Evolutionary conservation across 2,113 vertebrate genomes (phyloP), one percentile per base, ranked within the genome.

Genomic region (Pyrgilauda ruficollis): DNA sequence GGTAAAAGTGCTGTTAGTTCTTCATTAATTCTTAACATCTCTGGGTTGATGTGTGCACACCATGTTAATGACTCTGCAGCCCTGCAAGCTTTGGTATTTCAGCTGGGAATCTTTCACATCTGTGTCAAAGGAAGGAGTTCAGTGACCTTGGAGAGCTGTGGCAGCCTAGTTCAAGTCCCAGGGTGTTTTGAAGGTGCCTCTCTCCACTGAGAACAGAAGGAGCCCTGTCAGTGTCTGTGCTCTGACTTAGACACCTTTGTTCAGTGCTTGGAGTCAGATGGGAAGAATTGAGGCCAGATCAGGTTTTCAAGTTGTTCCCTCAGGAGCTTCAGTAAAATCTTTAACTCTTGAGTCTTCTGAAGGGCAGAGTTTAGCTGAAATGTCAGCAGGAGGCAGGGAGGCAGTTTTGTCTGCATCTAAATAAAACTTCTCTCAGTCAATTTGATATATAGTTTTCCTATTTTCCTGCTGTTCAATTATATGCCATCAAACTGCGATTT

Each of bases 211-310:
- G 80, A 66, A 74, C 76, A 58, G 80, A 74, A 69, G 63, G 77
- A 96, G 47, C 84, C 26, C 50, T 83, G 70, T 76, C 83, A 61
- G 49, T 85, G 53, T 7, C 83, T 81, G 46, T 74, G 80, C 89
- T 92, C 76, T 92, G 21, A 49, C 91, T 90, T 68, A 80, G 46
- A 62, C 64, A 59, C 91, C 73, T 95, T 70, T 91, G 33, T 90
- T 92, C 83, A 59, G 64, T 81, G 76, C 76, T 35, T 64, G 4
- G 55, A 94, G 63, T 95, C 83, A 77, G 62, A 11, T 56, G 79
- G 68, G 87, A 77, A 63, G 91, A 95, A 93, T 67, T 63, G 77
- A 96, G 91, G 87, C 74, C 94, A 94, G 77, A 81, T 66, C 90
- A 94, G 84, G 61, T 87, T 94, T 94, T 89, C 64, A 84, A 75